phyloP scores from a whole-genome alignment of 2,888 invertebrate genomes.

The Amiota mariae region DNA sequence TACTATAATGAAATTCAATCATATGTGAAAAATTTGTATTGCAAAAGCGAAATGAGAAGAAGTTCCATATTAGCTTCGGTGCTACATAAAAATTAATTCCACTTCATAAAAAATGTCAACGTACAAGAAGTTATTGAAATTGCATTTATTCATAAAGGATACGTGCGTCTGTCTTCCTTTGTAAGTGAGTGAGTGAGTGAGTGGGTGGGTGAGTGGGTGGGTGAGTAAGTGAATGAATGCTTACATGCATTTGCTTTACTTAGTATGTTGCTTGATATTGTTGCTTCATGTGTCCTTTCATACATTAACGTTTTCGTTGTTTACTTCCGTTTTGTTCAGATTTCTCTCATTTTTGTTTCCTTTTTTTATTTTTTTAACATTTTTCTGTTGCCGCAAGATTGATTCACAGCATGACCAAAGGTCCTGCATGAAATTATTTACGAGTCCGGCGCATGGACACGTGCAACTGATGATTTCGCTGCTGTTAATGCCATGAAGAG shows the following conservation, averaged over 20 bases:
- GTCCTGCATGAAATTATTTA: conserved; percentile 63
- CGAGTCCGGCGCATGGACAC: conserved; percentile 57
- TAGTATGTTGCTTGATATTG: too few species aligned
- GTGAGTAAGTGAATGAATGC: not conserved
- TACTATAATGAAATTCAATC: conserved; percentile 21
- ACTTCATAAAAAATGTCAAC: conserved; percentile 57
- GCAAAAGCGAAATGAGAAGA: not conserved
- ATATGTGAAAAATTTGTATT: conserved; percentile 25
- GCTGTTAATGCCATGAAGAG: not conserved
- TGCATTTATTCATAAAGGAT: conserved; percentile 43
- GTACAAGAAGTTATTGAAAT: conserved; percentile 46
- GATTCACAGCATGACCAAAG: conserved; percentile 67
- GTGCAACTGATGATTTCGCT: conserved; percentile 33
- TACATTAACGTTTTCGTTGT: conserved; percentile 38
- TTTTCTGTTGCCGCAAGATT: conserved; percentile 55
- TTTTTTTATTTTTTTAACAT: not conserved
- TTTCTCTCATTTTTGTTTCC: conserved; percentile 44
- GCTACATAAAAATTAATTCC: conserved; percentile 57
- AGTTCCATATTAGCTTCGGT: conserved; percentile 15
- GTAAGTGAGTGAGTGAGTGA: not conserved
- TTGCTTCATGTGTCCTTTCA: not conserved
- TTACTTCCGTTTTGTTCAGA: conserved; percentile 41
- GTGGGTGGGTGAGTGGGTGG: conserved; percentile 1
- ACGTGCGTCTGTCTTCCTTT: conserved; percentile 14
- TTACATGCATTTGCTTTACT: not conserved